Evolutionary conservation across 1,140 invertebrate species (phyloP), one percentile per base, ranked within the genome.

Genomic region (Pseudomyrmex flavicornis): DNA sequence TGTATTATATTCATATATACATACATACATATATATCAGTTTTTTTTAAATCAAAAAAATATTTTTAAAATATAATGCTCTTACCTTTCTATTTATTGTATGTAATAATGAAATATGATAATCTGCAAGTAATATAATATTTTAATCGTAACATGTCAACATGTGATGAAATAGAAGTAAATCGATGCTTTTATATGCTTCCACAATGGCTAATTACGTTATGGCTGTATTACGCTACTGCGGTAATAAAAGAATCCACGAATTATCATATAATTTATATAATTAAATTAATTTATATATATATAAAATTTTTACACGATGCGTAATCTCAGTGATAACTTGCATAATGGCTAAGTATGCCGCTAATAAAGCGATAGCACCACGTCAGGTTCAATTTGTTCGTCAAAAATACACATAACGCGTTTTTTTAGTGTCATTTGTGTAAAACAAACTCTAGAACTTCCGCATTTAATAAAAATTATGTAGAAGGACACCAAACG

Each of bases 211-310:
- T 35, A 63, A 48, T 50, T 13, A n/a, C n/a, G 5, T 77, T 26
- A 26, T 26, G 26, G 3, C 15, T 15, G 4, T 65, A n/a, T n/a
- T n/a, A 66, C 8, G 7, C 17, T 20, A 15, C 12, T n/a, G 22
- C 0, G 22, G 0, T 62, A 12, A 20, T 7, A 35, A 62, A 46
- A 56, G 8, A 1, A 65, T 44, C 2, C 10, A 26, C 8, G 17
- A 8, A 50, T 77, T 17, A 56, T 66, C 26, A 22, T 2, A 35
- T 46, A 77, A 77, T 8, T 22, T 77, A 35, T 35, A 7, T 35
- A 7, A 7, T 35, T 35, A 35, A 35, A 35, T 35, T 35, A 35
- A 35, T 35, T 35, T 35, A 35, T 35, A 35, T 1, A 35, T 35
- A 1, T 5, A 7, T 35, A 35, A 5, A 35, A 35, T 0, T 35